A percentile compares a stretch with the other conserved stretches of the same genome.
Evolutionary conservation across 2,888 invertebrate genomes (phyloP).

Genomic region (Drosophila nr. medialis): DNA sequence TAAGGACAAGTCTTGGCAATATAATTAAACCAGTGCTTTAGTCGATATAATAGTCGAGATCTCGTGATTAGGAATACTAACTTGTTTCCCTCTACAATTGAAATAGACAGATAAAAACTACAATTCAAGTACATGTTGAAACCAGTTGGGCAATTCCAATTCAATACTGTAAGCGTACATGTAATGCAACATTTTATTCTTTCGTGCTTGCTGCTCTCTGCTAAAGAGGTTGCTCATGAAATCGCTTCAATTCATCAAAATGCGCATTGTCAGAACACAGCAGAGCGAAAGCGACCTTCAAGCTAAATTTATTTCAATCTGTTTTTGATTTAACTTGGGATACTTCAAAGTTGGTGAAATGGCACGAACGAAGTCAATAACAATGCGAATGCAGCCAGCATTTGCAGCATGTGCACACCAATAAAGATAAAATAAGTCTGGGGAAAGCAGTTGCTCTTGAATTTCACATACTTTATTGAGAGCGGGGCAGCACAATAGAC

Average conservation of each 20-base stretch:
- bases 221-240: not conserved
- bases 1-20: no score
- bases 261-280: not conserved
- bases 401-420: constrained; percentile 18
- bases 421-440: constrained; percentile 32
- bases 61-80: not conserved
- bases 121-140: not conserved
- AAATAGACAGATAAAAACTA: not conserved
- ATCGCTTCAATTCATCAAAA: constrained; percentile 12
- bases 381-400: constrained; percentile 13
- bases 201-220: not conserved
- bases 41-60: not conserved
- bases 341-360: constrained; percentile 10
- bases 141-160: not conserved
- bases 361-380: constrained; percentile 6
- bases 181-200: not conserved
- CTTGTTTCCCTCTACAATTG: not conserved
- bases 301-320: constrained; percentile 3
- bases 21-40: not conserved
- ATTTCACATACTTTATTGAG: constrained; percentile 17
- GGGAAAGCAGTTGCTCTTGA: constrained; percentile 25
- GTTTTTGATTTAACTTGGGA: constrained; percentile 19
- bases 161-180: not conserved
- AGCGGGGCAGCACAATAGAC: not conserved
- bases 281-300: not conserved